Percentiles rank a stretch among this genome's conserved stretches.
Evolutionary conservation across 2,113 vertebrate genomes (phyloP).

Genomic region (Choloepus hoffmanni): DNA sequence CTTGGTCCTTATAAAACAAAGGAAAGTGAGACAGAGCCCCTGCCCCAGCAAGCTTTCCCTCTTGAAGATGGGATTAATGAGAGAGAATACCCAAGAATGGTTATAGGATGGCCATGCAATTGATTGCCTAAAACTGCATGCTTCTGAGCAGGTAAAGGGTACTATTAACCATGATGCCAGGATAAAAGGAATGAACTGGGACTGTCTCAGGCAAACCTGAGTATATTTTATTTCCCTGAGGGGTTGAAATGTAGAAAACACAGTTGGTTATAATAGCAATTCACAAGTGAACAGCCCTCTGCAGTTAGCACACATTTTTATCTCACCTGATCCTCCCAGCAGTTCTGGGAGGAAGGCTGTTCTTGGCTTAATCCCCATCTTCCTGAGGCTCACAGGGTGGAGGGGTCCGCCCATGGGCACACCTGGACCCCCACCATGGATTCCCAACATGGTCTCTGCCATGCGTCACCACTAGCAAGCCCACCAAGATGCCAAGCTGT

Average conservation of each 20-base stretch:
- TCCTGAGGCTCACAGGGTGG: background rate
- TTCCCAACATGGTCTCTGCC: background rate
- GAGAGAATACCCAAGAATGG: background rate
- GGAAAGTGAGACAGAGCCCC: background rate
- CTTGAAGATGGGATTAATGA: constrained; percentile 19
- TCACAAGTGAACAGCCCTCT: background rate
- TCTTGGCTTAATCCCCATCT: background rate
- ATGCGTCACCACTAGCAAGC: too few relatives aligned
- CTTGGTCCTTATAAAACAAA: background rate
- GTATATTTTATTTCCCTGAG: background rate
- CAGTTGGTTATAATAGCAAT: background rate
- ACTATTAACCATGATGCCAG: background rate
- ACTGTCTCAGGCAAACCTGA: background rate
- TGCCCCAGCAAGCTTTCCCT: background rate
- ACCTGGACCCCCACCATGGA: background rate
- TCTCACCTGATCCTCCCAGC: background rate
- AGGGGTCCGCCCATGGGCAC: too few relatives aligned
- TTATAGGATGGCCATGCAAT: background rate
- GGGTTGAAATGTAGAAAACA: background rate
- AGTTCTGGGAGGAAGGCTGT: background rate
- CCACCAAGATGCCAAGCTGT: fast-evolving
- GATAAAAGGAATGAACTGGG: background rate
- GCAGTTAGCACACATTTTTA: background rate
- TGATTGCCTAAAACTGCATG: background rate
- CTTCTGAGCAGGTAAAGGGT: background rate